These are phyloP conservation scores for Phylloscopus whistleri DNA, from an alignment of 2,113 vertebrate genomes.

Conservation along the genomic window DNA sequence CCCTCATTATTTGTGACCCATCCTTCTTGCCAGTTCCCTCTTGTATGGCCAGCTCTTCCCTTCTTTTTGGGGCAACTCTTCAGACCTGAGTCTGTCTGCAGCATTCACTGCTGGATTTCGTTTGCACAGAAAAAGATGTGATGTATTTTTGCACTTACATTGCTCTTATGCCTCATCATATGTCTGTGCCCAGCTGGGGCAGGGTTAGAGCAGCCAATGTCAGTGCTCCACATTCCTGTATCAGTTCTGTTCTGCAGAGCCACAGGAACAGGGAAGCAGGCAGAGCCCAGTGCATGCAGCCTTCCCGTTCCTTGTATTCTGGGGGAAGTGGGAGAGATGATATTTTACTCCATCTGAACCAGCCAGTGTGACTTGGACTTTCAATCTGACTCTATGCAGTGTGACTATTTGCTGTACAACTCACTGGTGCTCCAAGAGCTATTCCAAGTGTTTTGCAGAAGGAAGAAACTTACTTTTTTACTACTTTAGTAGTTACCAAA, in stretches of 20 bases:
- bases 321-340: not conserved
- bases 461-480: not conserved
- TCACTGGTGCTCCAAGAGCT: not conserved
- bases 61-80: not conserved
- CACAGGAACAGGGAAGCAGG: conserved; percentile 1
- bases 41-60: not conserved
- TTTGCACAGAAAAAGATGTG: not conserved
- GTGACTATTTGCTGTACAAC: not conserved
- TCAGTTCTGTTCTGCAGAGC: conserved; percentile 6
- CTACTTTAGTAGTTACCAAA: conserved; percentile 1
- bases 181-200: rapidly evolving
- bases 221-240: not conserved
- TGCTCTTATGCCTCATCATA: not conserved
- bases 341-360: not conserved
- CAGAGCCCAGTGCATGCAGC: not conserved
- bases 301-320: not conserved
- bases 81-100: not conserved
- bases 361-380: not conserved
- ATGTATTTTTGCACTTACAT: not conserved
- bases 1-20: not conserved
- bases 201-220: not conserved
- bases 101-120: not conserved
- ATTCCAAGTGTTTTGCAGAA: not conserved
- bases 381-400: not conserved
- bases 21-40: not conserved